A percentile compares a stretch with the other conserved stretches of the same genome.
Conservation (phyloP, 37 sponge, comb jelly and placozoan genomes). For the Theonella swinhoei region DNA sequence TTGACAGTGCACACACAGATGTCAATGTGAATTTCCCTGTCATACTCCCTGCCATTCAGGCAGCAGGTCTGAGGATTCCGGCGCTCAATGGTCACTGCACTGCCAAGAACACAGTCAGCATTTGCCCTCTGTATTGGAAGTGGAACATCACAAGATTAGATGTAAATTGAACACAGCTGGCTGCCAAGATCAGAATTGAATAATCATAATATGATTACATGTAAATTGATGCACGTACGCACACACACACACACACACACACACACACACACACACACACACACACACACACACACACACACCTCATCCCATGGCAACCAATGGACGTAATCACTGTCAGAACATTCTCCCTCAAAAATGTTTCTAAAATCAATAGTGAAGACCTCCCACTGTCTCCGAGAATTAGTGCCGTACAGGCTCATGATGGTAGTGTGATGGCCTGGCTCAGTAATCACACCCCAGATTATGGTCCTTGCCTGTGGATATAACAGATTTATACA, state of each 20-base stretch:
- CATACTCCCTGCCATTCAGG: conserved; percentile 71
- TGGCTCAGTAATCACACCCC: conserved; percentile 91
- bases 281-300: not conserved
- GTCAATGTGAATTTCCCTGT: conserved; percentile 15
- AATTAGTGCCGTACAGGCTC: conserved; percentile 58
- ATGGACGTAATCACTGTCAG: conserved; percentile 41
- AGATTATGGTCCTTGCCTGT: not conserved
- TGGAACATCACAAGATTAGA: too few species aligned
- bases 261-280: conserved; percentile 21
- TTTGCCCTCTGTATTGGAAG: conserved; percentile 37
- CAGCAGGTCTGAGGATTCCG: conserved; percentile 65
- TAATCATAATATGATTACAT: not conserved
- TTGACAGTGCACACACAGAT: conserved; percentile 70
- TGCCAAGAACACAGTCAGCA: conserved; percentile 77
- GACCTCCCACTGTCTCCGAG: conserved; percentile 50
- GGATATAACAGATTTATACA: not conserved
- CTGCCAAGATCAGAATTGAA: too few species aligned
- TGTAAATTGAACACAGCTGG: not conserved
- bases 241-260: conserved; percentile 21
- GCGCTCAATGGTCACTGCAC: conserved; percentile 58
- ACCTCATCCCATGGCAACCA: conserved; percentile 78
- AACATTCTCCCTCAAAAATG: conserved; percentile 37
- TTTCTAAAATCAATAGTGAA: conserved; percentile 61
- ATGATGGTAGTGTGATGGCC: conserved; percentile 76
- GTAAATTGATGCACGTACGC: too few species aligned